A percentile compares a stretch with the other conserved stretches of the same genome.
phyloP scores from a whole-genome alignment of 2,888 invertebrate genomes.

The Cristatella mucedo region DNA sequence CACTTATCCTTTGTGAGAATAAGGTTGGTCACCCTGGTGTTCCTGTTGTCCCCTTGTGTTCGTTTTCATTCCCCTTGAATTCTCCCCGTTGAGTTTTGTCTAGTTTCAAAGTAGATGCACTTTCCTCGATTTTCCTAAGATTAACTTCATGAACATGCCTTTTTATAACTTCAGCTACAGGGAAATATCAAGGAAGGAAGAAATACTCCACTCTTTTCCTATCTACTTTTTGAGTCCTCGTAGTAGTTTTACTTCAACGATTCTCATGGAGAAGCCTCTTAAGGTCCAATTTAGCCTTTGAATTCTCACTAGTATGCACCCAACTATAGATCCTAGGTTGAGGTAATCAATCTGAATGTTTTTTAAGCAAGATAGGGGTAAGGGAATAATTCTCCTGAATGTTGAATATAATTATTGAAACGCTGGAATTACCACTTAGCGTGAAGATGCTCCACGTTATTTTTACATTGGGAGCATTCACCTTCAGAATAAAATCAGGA shows the following conservation, averaged over 20 bases:
- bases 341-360: constrained; percentile 53
- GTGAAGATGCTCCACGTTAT: constrained; percentile 12
- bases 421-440: constrained; percentile 7
- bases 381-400: constrained; percentile 12
- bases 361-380: constrained; percentile 9
- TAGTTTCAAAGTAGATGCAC: background rate
- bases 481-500: background rate
- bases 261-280: constrained; percentile 44
- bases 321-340: constrained; percentile 53
- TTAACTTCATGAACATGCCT: constrained; percentile 47
- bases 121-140: constrained; percentile 19
- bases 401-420: background rate
- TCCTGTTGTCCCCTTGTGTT: constrained; percentile 18
- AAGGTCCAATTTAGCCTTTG: constrained; percentile 57
- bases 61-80: constrained; percentile 1
- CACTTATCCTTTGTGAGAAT: constrained; percentile 40
- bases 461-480: constrained; percentile 1
- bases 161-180: constrained; percentile 47
- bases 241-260: constrained; percentile 45
- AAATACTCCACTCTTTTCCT: constrained; percentile 36
- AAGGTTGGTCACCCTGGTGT: constrained; percentile 42
- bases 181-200: constrained; percentile 40
- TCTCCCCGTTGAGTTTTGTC: background rate
- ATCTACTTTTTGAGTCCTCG: constrained; percentile 7
- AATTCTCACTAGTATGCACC: constrained; percentile 50